Evolutionary conservation across 1,140 invertebrate species (phyloP).

Genomic region (Conus betulinus): DNA sequence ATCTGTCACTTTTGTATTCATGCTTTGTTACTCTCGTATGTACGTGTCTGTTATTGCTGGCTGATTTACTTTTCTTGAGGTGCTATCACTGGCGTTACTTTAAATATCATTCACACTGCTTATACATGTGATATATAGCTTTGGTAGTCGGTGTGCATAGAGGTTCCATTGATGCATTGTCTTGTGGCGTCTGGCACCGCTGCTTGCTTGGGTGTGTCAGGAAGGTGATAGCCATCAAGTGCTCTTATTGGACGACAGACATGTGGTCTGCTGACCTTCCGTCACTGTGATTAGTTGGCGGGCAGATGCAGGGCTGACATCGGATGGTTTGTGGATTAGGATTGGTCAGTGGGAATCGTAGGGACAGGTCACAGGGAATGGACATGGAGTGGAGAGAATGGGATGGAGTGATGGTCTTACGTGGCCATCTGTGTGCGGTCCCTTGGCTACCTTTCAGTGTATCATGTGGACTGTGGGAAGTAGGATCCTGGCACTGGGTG

Average conservation of each 20-base stretch:
- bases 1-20: neutral
- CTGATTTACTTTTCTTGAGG: neutral
- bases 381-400: too few species aligned
- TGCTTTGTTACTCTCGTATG: neutral
- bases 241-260: neutral
- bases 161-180: neutral
- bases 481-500: too few species aligned
- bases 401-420: too few species aligned
- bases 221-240: neutral
- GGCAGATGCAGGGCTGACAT: too few species aligned
- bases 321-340: too few species aligned
- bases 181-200: neutral
- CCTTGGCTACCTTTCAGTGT: too few species aligned
- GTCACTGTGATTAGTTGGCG: neutral
- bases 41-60: neutral
- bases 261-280: too few species aligned
- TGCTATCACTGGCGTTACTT: constrained; percentile 12
- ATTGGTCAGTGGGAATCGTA: too few species aligned
- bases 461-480: too few species aligned
- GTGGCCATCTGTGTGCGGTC: too few species aligned
- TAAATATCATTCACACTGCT: neutral
- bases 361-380: too few species aligned
- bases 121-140: neutral
- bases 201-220: neutral
- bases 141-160: neutral